These are phyloP conservation scores for Gobius niger DNA, from an alignment of 2,113 vertebrate species.

Conservation along the genomic window DNA sequence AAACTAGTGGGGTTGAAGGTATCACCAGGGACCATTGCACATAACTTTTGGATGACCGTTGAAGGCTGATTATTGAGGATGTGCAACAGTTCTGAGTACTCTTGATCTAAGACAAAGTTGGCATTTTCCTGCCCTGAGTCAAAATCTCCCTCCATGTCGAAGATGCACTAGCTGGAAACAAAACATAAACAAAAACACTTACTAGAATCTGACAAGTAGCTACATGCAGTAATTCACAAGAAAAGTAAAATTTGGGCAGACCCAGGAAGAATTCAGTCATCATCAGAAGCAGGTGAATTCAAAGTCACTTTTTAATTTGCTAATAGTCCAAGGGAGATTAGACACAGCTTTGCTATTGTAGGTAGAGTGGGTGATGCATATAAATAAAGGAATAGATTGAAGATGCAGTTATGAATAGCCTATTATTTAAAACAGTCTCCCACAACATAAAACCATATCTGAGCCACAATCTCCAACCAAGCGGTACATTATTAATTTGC, in stretches of 20 bases:
- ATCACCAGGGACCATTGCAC: slow-evolving; percentile 15
- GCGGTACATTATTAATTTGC: too few species aligned
- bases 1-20: background rate
- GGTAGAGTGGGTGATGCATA: too few species aligned
- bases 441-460: too few species aligned
- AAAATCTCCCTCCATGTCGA: slow-evolving; percentile 63
- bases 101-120: slow-evolving; percentile 38
- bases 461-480: too few species aligned
- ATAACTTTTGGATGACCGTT: slow-evolving; percentile 20
- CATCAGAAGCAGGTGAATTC: too few species aligned
- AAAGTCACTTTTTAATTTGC: too few species aligned
- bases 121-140: slow-evolving; percentile 42
- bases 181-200: background rate
- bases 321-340: too few species aligned
- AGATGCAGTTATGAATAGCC: too few species aligned
- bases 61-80: slow-evolving; percentile 58
- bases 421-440: too few species aligned
- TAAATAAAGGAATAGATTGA: too few species aligned
- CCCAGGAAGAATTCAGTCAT: too few species aligned
- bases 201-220: background rate
- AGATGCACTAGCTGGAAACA: slow-evolving; percentile 62
- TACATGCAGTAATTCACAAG: background rate
- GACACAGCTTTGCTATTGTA: too few species aligned
- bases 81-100: slow-evolving; percentile 63
- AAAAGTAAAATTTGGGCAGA: background rate